These are phyloP conservation scores for Agrypnus murinus DNA, from an alignment of 2,888 invertebrate species.

Conservation along the genomic window DNA sequence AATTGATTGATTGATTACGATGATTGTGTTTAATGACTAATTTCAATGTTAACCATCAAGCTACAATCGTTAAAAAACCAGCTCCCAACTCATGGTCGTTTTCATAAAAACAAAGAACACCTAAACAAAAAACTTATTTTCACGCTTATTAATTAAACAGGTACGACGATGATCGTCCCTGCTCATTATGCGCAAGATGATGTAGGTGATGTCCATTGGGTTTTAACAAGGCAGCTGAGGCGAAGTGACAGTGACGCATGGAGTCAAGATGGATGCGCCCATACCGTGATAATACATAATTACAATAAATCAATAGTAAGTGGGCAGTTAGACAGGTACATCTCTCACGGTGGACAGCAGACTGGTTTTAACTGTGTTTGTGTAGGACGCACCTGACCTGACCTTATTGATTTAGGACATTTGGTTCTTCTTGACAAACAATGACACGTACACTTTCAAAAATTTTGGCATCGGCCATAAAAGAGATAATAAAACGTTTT, in stretches of 20 bases:
- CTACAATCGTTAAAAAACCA: background rate
- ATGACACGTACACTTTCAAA: slow-evolving; percentile 49
- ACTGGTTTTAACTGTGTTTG: slow-evolving; percentile 63
- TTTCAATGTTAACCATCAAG: too few species aligned
- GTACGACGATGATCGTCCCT: slow-evolving; percentile 8
- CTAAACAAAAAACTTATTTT: background rate
- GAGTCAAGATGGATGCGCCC: slow-evolving; percentile 60
- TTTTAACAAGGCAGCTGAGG: slow-evolving; percentile 48
- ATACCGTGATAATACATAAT: slow-evolving; percentile 60
- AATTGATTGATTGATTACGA: too few species aligned
- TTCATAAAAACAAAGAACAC: background rate
- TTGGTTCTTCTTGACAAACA: slow-evolving; percentile 57
- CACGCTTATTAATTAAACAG: slow-evolving; percentile 36
- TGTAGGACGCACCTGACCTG: slow-evolving; percentile 62
- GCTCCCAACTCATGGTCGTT: background rate
- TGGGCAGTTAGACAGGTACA: slow-evolving; percentile 63
- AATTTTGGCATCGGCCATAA: slow-evolving; percentile 1
- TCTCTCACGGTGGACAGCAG: slow-evolving; percentile 60
- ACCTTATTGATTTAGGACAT: slow-evolving; percentile 63
- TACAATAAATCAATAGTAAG: slow-evolving; percentile 65
- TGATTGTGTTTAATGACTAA: too few species aligned
- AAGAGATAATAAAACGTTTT: too few species aligned
- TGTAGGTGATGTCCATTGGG: slow-evolving; percentile 47
- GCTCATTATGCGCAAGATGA: slow-evolving; percentile 43
- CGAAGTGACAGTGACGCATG: slow-evolving; percentile 60